Evolutionary conservation across 2,888 invertebrate genomes (phyloP).

Genomic region (Andrena praecox): DNA sequence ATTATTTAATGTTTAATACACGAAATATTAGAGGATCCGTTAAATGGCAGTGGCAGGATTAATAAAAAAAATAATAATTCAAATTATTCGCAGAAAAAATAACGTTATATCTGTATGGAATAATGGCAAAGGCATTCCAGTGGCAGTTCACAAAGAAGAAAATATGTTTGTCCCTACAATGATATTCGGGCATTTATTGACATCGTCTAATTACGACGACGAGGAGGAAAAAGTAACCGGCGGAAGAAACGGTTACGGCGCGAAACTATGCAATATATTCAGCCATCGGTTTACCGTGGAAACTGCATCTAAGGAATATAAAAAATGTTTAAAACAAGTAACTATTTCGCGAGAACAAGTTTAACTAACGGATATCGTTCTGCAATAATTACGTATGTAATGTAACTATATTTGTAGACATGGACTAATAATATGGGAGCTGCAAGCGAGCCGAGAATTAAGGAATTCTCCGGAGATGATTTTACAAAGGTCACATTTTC

Average conservation of each 20-base stretch:
- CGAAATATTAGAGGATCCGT: neutral
- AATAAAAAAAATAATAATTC: neutral
- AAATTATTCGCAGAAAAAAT: conserved; percentile 87
- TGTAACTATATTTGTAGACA: conserved; percentile 86
- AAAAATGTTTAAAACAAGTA: conserved; percentile 94
- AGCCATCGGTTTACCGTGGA: conserved; percentile 98
- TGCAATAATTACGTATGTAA: neutral
- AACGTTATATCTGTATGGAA: conserved; percentile 98
- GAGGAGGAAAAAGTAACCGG: conserved; percentile 98
- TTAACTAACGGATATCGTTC: neutral
- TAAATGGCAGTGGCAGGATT: neutral
- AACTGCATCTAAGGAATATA: conserved; percentile 95
- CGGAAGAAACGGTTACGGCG: conserved; percentile 99
- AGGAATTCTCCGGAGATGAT: conserved; percentile 91
- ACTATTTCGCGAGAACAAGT: conserved; percentile 15
- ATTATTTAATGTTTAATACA: neutral
- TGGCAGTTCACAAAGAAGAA: conserved; percentile 97
- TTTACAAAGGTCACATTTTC: conserved; percentile 97
- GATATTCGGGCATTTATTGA: conserved; percentile 99
- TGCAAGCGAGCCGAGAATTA: conserved; percentile 94
- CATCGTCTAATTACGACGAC: conserved; percentile 99
- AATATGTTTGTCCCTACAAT: conserved; percentile 99
- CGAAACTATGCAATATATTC: conserved; percentile 99
- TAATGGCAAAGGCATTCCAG: conserved; percentile 99
- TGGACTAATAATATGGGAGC: conserved; percentile 99